phyloP scores from a whole-genome alignment of 1,140 invertebrate genomes.

The Acromyrmex echinatior region DNA sequence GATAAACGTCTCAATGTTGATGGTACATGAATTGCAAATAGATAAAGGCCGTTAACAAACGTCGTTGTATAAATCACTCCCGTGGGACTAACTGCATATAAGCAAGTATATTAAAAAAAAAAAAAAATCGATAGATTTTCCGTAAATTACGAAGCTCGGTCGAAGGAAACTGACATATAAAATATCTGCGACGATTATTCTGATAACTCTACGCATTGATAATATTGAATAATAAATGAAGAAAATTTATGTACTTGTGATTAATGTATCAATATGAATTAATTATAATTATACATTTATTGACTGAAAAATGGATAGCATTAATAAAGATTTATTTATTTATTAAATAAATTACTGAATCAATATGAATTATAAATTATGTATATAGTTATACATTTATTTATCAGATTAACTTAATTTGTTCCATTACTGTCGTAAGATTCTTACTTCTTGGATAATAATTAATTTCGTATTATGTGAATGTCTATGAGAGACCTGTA shows the following conservation, averaged over 20 bases:
- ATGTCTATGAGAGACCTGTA: not conserved
- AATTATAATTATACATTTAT: not conserved
- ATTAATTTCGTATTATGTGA: constrained; percentile 39
- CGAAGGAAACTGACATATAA: not conserved
- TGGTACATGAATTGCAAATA: constrained; percentile 75
- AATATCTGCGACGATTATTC: not conserved
- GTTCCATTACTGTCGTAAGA: constrained; percentile 13
- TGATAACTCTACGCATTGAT: not conserved
- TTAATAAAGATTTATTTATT: constrained; percentile 34
- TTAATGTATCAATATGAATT: constrained; percentile 30
- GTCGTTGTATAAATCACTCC: constrained; percentile 69
- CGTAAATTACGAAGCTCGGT: not conserved
- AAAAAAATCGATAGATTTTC: constrained; percentile 4
- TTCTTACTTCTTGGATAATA: constrained; percentile 10
- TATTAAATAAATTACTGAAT: not conserved
- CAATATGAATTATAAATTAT: constrained; percentile 25
- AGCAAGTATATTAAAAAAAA: not conserved
- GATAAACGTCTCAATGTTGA: constrained; percentile 69
- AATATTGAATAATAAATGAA: not conserved
- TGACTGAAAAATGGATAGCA: not conserved
- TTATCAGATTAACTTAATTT: not conserved
- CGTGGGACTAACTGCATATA: not conserved
- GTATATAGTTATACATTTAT: constrained; percentile 18
- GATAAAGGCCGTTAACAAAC: constrained; percentile 74
- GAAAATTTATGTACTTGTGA: constrained; percentile 36